Evolutionary conservation across 1,140 invertebrate species (phyloP).

Genomic region (Coenobita brevimanus): DNA sequence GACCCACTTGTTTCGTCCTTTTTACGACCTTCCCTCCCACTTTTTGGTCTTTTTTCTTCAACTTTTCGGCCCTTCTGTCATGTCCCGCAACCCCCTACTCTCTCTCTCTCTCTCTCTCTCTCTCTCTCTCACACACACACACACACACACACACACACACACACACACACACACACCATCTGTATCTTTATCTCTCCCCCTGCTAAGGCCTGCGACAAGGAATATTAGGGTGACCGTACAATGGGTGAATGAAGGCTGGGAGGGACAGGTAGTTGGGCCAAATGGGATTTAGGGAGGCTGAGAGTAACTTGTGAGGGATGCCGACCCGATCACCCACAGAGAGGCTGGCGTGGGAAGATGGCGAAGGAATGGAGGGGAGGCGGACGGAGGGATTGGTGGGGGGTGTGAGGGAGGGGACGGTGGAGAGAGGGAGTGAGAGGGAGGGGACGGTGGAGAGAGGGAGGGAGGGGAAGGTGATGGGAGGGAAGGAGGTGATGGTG

Average conservation of each 20-base stretch:
- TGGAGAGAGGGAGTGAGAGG: neutral
- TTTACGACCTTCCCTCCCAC: no score
- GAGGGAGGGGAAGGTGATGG: no score
- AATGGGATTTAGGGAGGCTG: slow-evolving; percentile 45
- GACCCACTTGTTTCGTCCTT: no score
- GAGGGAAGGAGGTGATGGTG: no score
- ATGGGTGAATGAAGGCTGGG: slow-evolving; percentile 15
- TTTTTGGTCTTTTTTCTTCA: no score
- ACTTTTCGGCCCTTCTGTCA: no score
- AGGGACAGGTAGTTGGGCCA: slow-evolving; percentile 56
- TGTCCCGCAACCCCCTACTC: no score
- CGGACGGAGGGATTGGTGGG: neutral
- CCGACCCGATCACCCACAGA: slow-evolving; percentile 19
- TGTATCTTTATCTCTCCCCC: no score
- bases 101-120: neutral
- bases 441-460: no score
- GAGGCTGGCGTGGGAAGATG: neutral
- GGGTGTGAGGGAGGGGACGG: neutral
- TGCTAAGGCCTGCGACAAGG: slow-evolving; percentile 29
- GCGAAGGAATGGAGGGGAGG: no score
- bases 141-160: slow-evolving; percentile 34
- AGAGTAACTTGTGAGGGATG: slow-evolving; percentile 32
- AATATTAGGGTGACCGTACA: slow-evolving; percentile 53
- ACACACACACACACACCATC: slow-evolving; percentile 26
- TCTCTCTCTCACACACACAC: slow-evolving; percentile 29